phyloP scores from a whole-genome alignment of 92 coral and sea anemone genomes.

The Zoanthus solanderi region DNA sequence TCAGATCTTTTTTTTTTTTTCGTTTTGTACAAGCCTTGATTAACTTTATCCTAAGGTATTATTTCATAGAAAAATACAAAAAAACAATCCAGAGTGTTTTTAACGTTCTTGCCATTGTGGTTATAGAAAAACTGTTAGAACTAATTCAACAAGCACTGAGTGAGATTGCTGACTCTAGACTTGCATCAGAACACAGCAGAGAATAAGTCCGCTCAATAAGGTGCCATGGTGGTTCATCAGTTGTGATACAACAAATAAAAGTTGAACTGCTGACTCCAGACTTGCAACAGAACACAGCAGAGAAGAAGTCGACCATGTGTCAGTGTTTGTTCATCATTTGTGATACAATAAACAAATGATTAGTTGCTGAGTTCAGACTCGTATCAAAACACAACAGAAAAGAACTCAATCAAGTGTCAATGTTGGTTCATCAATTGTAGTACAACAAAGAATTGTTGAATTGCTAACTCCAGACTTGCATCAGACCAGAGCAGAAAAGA shows the following conservation, averaged over 20 bases:
- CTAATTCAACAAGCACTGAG: constrained; percentile 89
- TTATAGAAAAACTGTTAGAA: constrained; percentile 79
- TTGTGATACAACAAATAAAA: too few relatives aligned
- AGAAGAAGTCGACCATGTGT: neutral
- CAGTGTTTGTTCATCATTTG: neutral
- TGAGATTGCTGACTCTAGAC: constrained; percentile 89
- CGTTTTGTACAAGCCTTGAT: neutral
- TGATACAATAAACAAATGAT: neutral
- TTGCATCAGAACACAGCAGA: constrained; percentile 61
- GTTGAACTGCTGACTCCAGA: constrained; percentile 58
- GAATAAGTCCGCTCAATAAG: neutral
- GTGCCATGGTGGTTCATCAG: neutral
- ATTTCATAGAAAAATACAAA: too few relatives aligned
- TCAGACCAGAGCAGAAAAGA: neutral
- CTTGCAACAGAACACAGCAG: constrained; percentile 63
- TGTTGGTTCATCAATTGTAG: neutral
- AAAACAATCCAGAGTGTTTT: neutral
- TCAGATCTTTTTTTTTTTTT: too few relatives aligned
- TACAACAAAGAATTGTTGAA: neutral
- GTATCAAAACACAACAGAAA: neutral
- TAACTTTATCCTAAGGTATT: neutral
- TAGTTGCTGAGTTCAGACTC: neutral
- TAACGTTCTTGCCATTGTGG: neutral
- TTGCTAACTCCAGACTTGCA: neutral
- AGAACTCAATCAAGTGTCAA: too few relatives aligned